Base-by-base conservation (phyloP, 2,797 vertebrate genomes). In the Alfaro cultratus region DNA sequence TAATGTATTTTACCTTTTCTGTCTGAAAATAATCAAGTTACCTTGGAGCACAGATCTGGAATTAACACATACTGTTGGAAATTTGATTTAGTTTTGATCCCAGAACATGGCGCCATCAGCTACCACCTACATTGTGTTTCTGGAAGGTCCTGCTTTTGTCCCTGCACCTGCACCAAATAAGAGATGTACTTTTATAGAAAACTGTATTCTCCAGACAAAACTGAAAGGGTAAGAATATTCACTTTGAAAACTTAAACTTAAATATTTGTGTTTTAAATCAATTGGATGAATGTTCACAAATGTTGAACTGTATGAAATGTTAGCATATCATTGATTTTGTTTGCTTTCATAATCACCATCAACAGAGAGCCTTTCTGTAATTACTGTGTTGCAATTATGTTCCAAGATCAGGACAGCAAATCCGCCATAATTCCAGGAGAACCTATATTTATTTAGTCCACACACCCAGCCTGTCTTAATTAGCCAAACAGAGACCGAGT, bases 251-350 rank as follows among this genome's bases (percentile, higher is more conserved):
- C 26, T 18, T 45, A 2, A n/a, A 31, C n/a, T 18, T 36, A 29
- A 31, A 29, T 45, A 23, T 47, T 16, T 9, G 29, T 23, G 21
- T 47, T n/a, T 62, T 26, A 47, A 46, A 82, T 79, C 43, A 51
- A 85, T 77, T 23, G 29, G 34, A 64, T 82, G 74, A 75, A 43
- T 73, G 8, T 5, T 74, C 43, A 23, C 79, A 67, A 77, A 77
- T 82, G 71, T 76, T 46, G n/a, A 71, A 4, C 36, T 74, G 4
- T 11, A 72, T 53, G 16, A 74, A 76, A 77, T 80, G 70, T 81
- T 79, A 81, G 57, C 1, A 1, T 74, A 75, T 85, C 77, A 71
- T 39, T 83, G 85, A 84, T 77, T 84, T 70, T 57, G 72, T 73
- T 72, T 81, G 78, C 53, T 36, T 36, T 57, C 74, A 7, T 70